Conservation (phyloP, 2,888 invertebrate genomes). For the Chrysolina americana region DNA sequence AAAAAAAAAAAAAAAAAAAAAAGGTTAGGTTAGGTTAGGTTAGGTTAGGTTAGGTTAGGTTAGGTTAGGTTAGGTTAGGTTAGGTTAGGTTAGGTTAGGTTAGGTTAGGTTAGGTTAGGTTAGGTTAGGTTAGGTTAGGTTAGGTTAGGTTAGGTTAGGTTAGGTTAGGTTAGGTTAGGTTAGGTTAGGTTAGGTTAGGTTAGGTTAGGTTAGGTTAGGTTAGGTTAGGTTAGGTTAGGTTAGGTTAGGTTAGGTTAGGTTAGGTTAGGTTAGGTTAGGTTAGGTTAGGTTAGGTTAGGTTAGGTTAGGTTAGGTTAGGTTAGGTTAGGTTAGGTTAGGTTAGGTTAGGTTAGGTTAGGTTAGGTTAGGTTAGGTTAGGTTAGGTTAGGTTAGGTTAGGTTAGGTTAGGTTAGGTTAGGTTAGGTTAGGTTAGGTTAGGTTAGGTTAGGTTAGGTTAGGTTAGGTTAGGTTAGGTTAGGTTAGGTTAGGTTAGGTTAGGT, state of each 20-base stretch:
- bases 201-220: constrained; percentile 49
- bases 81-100: constrained; percentile 47
- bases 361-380: constrained; percentile 46
- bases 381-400: constrained; percentile 46
- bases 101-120: constrained; percentile 47
- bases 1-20: too few species aligned
- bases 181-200: constrained; percentile 50
- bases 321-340: constrained; percentile 48
- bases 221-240: constrained; percentile 50
- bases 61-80: constrained; percentile 44
- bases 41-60: constrained; percentile 39
- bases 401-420: constrained; percentile 47
- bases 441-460: constrained; percentile 39
- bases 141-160: constrained; percentile 50
- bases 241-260: constrained; percentile 51
- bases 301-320: constrained; percentile 49
- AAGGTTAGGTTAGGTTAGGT: constrained; percentile 28
- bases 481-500: constrained; percentile 49
- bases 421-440: constrained; percentile 38
- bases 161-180: constrained; percentile 45
- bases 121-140: constrained; percentile 48
- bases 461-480: constrained; percentile 48
- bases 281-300: constrained; percentile 44
- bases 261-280: constrained; percentile 46
- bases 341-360: constrained; percentile 48